Evolutionary conservation across 53 echinoderm and acorn worm genomes (phyloP).

Genomic region (Arbacia lixula): DNA sequence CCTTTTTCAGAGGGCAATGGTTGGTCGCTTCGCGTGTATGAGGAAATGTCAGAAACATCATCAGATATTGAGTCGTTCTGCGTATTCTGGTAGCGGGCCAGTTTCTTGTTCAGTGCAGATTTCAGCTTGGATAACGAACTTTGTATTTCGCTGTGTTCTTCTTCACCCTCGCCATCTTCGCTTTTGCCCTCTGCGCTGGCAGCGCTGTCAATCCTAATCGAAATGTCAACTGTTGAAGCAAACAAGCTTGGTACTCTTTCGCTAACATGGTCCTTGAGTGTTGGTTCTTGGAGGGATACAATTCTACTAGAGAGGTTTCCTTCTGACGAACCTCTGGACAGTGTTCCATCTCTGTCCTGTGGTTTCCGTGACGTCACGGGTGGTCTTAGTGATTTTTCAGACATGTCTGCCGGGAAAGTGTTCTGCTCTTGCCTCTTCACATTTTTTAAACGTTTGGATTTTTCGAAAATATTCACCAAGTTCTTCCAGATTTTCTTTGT

Average conservation of each 20-base stretch:
- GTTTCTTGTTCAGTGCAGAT: no score
- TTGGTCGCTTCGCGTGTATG: no score
- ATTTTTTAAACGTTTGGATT: slow-evolving; percentile 1
- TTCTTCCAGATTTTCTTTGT: slow-evolving; percentile 3
- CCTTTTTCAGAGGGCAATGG: no score
- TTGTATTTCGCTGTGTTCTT: no score
- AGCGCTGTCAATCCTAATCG: background rate
- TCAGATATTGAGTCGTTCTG: no score
- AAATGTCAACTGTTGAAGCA: slow-evolving; percentile 24
- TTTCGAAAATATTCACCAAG: slow-evolving; percentile 6
- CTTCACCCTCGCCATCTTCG: slow-evolving; percentile 9
- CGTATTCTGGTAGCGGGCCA: no score
- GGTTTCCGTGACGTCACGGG: background rate
- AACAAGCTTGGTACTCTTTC: no score
- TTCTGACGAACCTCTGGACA: background rate
- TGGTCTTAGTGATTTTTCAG: background rate
- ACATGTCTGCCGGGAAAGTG: no score
- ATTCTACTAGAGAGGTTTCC: background rate
- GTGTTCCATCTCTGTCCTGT: background rate
- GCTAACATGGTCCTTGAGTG: background rate
- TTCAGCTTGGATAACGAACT: no score
- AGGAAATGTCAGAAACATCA: no score
- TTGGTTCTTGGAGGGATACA: no score
- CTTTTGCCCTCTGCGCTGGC: no score
- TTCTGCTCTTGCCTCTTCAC: background rate